Evolutionary conservation across 2,797 vertebrate species (phyloP).

Genomic region (Bufotes viridis): DNA sequence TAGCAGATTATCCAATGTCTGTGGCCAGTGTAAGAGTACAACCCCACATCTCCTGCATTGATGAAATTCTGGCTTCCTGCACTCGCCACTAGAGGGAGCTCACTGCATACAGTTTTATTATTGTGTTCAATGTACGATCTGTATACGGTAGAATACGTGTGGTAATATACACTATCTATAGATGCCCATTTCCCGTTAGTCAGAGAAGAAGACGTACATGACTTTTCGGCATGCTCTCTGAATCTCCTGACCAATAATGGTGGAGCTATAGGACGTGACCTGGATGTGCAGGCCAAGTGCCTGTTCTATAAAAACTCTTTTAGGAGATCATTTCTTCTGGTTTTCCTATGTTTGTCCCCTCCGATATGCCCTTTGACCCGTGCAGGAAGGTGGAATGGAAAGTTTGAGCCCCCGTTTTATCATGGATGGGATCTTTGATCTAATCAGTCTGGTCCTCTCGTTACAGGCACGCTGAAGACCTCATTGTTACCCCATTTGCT

Average conservation of each 20-base stretch:
- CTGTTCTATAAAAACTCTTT: no score
- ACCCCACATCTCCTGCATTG: no score
- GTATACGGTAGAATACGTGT: no score
- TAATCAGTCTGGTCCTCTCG: constrained; percentile 1
- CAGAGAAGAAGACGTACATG: no score
- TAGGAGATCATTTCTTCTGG: neutral
- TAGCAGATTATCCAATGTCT: no score
- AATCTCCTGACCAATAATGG: neutral
- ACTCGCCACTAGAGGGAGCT: neutral
- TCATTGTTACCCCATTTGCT: constrained; percentile 95
- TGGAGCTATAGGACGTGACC: neutral
- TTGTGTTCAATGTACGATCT: neutral
- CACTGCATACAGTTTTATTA: neutral
- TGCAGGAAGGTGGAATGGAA: neutral
- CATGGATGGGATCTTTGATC: neutral
- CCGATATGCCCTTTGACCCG: neutral
- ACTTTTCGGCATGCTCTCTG: no score
- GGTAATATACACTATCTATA: no score
- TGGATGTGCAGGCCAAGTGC: no score
- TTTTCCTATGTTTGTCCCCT: neutral
- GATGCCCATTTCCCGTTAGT: no score
- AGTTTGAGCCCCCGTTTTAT: neutral
- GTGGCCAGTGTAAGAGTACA: neutral
- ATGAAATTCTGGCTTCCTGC: neutral
- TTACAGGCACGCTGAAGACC: constrained; percentile 88